These are phyloP conservation scores for Ficedula albicollis DNA, from an alignment of 2,797 vertebrate genomes.

Conservation along the genomic window DNA sequence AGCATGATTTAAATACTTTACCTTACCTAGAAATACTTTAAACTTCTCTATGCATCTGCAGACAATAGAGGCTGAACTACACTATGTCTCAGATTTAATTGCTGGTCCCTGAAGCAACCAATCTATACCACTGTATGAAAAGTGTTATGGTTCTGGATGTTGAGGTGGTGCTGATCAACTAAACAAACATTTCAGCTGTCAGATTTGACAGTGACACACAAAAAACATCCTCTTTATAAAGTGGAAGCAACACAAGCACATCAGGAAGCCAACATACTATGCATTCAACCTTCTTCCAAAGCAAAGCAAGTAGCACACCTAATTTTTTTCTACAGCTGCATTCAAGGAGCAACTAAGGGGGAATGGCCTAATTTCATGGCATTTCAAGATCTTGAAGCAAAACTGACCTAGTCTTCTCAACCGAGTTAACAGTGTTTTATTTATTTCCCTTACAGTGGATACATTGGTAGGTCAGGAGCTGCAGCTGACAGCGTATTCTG, in stretches of 20 bases:
- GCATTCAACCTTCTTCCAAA: background rate
- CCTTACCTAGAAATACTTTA: background rate
- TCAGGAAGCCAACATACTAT: background rate
- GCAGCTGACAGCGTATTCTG: background rate
- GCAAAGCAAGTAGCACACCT: background rate
- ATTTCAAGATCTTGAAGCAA: background rate
- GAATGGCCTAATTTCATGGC: background rate
- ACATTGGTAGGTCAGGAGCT: background rate
- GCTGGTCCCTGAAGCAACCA: background rate
- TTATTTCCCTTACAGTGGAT: background rate
- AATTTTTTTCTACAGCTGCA: background rate
- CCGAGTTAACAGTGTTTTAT: background rate
- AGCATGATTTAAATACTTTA: background rate
- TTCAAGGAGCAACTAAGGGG: background rate
- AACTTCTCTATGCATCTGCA: background rate
- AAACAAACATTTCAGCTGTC: conserved; percentile 6
- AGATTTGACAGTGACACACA: background rate
- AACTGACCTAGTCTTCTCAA: background rate
- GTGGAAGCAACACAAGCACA: background rate
- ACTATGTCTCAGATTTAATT: background rate
- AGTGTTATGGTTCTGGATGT: background rate
- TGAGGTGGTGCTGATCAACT: background rate
- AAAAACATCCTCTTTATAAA: background rate
- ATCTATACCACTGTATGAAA: background rate
- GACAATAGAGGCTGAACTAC: background rate